Percentiles rank a stretch among this genome's conserved stretches.
Evolutionary conservation across 2,888 invertebrate species (phyloP).

Genomic region (Sympetrum striolatum): DNA sequence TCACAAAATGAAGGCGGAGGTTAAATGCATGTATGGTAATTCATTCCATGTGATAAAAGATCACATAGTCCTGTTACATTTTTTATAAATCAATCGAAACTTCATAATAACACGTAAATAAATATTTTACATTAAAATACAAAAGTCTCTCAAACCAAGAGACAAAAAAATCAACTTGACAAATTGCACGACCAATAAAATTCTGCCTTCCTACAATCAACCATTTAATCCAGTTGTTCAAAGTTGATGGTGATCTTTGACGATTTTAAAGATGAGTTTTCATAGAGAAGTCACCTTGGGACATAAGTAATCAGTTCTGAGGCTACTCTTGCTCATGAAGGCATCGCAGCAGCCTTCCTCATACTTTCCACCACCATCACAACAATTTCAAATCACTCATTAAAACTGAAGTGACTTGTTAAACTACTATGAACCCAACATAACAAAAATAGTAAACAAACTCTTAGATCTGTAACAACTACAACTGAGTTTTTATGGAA

Average conservation of each 20-base stretch:
- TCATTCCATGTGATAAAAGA: constrained; percentile 4
- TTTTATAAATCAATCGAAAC: constrained; percentile 19
- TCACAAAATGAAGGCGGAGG: constrained; percentile 20
- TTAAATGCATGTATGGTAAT: constrained; percentile 35
- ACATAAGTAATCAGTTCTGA: background rate
- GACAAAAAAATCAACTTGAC: constrained; percentile 14
- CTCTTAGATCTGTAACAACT: background rate
- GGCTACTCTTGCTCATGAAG: background rate
- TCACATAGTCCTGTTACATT: background rate
- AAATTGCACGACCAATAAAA: constrained; percentile 32
- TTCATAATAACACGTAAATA: constrained; percentile 34
- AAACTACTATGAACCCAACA: constrained; percentile 31
- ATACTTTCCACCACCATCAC: constrained; percentile 1
- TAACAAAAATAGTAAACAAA: constrained; percentile 30
- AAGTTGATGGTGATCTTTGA: background rate
- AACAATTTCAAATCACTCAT: constrained; percentile 13
- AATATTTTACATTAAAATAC: constrained; percentile 41
- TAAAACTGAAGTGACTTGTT: constrained; percentile 15
- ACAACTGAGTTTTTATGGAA: constrained; percentile 37
- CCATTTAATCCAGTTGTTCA: background rate
- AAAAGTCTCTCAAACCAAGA: background rate
- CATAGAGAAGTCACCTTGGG: background rate
- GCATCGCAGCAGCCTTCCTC: background rate
- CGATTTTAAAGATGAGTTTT: background rate
- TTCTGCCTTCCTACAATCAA: background rate